Conservation (phyloP, 2,797 vertebrate genomes). For the Selene dorsalis region DNA sequence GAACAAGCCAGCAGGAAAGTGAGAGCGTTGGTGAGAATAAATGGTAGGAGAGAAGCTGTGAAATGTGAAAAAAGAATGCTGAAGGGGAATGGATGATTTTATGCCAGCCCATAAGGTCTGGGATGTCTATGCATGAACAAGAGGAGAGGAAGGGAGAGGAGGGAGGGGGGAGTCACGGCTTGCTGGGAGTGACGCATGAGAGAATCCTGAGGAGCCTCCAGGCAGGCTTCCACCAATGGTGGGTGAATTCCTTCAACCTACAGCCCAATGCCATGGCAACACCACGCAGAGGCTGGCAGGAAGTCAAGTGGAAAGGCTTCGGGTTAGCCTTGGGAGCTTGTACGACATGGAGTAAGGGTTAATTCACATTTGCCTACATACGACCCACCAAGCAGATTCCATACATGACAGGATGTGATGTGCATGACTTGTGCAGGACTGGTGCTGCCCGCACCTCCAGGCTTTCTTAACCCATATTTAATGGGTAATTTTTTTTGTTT, state of each 20-base stretch:
- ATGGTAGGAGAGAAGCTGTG: not conserved
- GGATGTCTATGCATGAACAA: constrained; percentile 33
- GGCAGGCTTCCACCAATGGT: constrained; percentile 36
- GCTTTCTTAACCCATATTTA: not conserved
- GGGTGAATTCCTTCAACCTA: constrained; percentile 51
- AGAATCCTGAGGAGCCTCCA: constrained; percentile 56
- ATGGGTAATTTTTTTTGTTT: not conserved
- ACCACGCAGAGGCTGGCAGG: constrained; percentile 11
- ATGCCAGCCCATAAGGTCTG: constrained; percentile 28
- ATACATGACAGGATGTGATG: not conserved
- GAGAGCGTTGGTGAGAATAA: not conserved
- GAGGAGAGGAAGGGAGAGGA: not conserved
- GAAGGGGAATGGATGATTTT: not conserved
- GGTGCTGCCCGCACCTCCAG: too few species aligned
- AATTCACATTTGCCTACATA: not conserved
- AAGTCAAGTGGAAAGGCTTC: constrained; percentile 18
- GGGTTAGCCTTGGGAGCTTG: not conserved
- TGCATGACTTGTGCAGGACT: too few species aligned
- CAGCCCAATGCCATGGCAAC: constrained; percentile 45
- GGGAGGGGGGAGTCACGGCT: constrained; percentile 17
- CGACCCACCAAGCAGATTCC: not conserved
- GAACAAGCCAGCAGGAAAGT: not conserved
- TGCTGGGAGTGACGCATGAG: constrained; percentile 48
- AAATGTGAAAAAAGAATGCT: not conserved
- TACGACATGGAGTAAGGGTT: not conserved